Conservation (phyloP, 2,797 vertebrate genomes). For the Lacerta agilis region DNA sequence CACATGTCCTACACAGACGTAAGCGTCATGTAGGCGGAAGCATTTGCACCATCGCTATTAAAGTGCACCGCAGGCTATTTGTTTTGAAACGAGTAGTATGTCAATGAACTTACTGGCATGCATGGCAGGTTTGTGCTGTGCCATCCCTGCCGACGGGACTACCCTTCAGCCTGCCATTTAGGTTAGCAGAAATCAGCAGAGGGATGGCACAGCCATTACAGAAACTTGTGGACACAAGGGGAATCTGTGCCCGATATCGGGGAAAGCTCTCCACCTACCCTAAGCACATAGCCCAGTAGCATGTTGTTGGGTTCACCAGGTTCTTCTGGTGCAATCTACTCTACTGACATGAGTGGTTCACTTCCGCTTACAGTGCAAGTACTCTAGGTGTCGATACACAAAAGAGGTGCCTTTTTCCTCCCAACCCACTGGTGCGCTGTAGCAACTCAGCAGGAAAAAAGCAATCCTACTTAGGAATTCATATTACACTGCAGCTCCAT, state of each 20-base stretch:
- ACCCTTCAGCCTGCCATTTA: neutral
- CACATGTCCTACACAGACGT: neutral
- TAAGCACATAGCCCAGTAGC: neutral
- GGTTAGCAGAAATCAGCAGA: neutral
- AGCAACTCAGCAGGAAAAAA: neutral
- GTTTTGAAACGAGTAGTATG: neutral
- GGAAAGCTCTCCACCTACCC: neutral
- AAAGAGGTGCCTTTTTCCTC: neutral
- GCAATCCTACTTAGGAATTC: neutral
- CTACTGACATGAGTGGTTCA: neutral
- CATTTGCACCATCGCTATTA: neutral
- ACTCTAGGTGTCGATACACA: neutral
- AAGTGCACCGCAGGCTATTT: neutral
- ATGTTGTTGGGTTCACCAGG: neutral
- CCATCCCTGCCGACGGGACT: neutral
- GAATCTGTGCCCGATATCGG: neutral
- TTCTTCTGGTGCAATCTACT: neutral
- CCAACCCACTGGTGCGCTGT: no score
- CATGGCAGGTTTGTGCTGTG: neutral
- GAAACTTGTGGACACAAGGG: neutral
- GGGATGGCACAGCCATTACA: neutral
- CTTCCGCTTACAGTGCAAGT: neutral
- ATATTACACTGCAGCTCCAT: constrained; percentile 31
- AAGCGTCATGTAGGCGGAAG: neutral
- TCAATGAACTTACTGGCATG: neutral